These are phyloP conservation scores for Lepidothrix coronata DNA, from an alignment of 2,113 vertebrate genomes.

Conservation along the genomic window DNA sequence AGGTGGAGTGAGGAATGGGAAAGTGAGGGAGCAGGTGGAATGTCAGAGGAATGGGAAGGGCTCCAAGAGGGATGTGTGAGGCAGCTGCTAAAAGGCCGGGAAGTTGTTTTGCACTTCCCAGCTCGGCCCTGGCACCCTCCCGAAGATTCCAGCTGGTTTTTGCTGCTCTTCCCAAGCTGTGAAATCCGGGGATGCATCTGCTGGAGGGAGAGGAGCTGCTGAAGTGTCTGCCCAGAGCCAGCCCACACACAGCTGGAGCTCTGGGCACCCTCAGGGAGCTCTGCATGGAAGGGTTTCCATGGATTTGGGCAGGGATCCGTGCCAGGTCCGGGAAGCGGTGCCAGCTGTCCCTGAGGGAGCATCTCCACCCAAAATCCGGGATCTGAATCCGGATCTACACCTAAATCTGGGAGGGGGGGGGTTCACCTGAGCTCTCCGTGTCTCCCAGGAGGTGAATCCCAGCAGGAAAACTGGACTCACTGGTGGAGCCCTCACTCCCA, in stretches of 20 bases:
- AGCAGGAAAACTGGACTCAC: no score
- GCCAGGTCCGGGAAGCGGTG: no score
- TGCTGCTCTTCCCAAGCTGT: neutral
- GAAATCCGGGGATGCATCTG: neutral
- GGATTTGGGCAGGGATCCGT: neutral
- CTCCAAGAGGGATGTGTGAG: neutral
- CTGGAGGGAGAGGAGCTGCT: neutral
- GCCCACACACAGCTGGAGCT: neutral
- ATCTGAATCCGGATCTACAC: no score
- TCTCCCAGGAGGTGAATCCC: no score
- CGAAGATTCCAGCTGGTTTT: neutral
- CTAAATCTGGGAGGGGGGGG: no score
- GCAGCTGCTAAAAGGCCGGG: neutral
- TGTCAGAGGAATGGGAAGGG: neutral
- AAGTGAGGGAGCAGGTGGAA: no score
- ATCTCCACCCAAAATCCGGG: neutral
- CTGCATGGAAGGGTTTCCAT: neutral
- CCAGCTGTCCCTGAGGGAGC: neutral
- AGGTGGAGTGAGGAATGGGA: no score
- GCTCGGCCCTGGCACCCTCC: neutral
- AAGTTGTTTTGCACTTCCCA: neutral
- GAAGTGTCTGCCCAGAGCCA: neutral
- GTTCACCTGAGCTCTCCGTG: no score
- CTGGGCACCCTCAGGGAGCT: neutral
- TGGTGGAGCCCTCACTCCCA: no score